Conservation (phyloP, 2,888 invertebrate genomes). For the Lycocerus yunnanus region DNA sequence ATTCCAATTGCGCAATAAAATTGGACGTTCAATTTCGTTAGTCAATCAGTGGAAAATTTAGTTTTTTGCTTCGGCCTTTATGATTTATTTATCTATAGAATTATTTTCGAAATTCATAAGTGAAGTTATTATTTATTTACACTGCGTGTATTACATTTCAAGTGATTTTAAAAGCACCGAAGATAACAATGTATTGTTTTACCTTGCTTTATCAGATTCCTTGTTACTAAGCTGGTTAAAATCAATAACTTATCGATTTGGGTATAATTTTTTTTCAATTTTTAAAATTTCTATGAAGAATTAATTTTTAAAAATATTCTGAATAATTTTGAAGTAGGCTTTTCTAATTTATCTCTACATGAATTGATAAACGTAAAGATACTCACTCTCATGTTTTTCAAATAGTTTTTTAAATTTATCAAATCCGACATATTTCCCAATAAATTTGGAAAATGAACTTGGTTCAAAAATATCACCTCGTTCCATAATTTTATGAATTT, state of each 20-base stretch:
- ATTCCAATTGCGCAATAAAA: background rate
- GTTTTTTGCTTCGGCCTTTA: background rate
- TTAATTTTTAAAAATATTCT: too few relatives aligned
- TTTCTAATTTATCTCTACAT: background rate
- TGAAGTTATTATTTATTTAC: background rate
- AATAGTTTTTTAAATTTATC: background rate
- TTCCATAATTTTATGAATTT: background rate
- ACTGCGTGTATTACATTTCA: background rate
- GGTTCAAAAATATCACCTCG: background rate
- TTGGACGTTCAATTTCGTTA: background rate
- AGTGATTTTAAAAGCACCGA: too few relatives aligned
- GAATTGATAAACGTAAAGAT: background rate
- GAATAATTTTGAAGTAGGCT: background rate
- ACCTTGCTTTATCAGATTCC: background rate
- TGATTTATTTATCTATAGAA: background rate
- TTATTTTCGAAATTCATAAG: background rate
- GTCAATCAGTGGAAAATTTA: background rate
- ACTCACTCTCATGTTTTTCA: constrained; percentile 3
- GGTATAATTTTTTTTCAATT: background rate
- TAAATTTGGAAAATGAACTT: background rate
- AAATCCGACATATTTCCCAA: constrained; percentile 3
- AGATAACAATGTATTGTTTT: background rate
- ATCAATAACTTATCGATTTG: background rate
- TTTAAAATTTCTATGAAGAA: background rate
- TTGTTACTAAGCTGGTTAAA: background rate